Evolutionary conservation across 2,113 vertebrate genomes (phyloP), one percentile per base, ranked within the genome.

Genomic region (Rhynchopsitta pachyrhyncha): DNA sequence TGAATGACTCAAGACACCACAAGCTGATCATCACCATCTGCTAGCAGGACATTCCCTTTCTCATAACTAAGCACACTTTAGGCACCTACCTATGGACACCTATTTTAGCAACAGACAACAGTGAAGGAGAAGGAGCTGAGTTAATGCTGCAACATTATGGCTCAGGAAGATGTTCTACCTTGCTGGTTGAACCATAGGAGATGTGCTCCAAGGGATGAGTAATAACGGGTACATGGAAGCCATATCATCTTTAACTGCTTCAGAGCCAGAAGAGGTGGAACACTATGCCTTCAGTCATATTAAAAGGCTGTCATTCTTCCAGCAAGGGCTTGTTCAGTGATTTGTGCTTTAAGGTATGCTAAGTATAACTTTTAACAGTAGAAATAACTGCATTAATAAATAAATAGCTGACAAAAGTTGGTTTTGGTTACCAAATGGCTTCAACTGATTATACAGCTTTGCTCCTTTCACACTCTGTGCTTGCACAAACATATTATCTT

Each of bases 111-210:
- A 71, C 37, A 68, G 33, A 55, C 12, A 67, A 33, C 28, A 52
- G 37, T 0, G 0, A 55, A 49, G 27, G 22, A 71, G 19, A 37
- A 59, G 10, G 6, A 71, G 11, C 14, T 19, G 50, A 70, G n/a
- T 27, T 46, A 76, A 29, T 2, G 2, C 14, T 42, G 47, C 68
- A 78, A 60, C 86, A 82, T 6, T 20, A 79, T 71, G 23, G 35
- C 76, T 27, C 13, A 10, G 7, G 4, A 66, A 68, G 66, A 59
- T 37, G 35, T 37, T 88, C 23, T 17, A 0, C 28, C 50, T 80
- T 64, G 13, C 11, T 6, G 1, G 23, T 6, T 70, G n/a, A 88
- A 63, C 12, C 11, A 69, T 2, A 13, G 33, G 33, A 85, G 17
- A 70, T 35, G 15, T 27, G 46, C 35, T 93, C n/a, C 31, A 77